Percentiles rank a stretch among this genome's conserved stretches.
Conservation (phyloP, 2,113 vertebrate genomes). For the Dicrurus megarhynchus region DNA sequence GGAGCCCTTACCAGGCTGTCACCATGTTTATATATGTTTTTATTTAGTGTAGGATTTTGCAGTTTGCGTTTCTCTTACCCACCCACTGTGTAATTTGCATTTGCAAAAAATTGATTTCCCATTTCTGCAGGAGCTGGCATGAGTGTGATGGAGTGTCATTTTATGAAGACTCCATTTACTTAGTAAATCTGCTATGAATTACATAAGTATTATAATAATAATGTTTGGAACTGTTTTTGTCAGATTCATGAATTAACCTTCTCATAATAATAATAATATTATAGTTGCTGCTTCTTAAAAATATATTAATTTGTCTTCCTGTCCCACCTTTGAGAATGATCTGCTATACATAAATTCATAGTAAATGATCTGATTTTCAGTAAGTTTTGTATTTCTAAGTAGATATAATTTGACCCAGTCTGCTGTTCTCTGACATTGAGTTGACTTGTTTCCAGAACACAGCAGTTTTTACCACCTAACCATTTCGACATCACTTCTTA, state of each 20-base stretch:
- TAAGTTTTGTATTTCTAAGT: background rate
- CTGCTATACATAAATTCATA: background rate
- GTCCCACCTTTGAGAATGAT: background rate
- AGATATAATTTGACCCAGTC: background rate
- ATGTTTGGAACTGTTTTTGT: background rate
- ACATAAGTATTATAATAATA: conserved; percentile 5
- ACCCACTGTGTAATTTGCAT: conserved; percentile 10
- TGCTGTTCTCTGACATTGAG: background rate
- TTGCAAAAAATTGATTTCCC: background rate
- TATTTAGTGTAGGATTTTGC: conserved; percentile 39
- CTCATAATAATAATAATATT: background rate
- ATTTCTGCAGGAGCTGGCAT: conserved; percentile 18
- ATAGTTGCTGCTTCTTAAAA: background rate
- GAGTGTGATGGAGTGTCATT: background rate
- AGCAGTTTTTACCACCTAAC: conserved; percentile 9
- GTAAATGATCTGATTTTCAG: background rate
- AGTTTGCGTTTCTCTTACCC: conserved; percentile 37
- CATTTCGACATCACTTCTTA: conserved; percentile 36
- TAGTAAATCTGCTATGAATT: conserved; percentile 17
- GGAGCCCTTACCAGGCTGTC: conserved; percentile 10
- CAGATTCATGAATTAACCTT: background rate
- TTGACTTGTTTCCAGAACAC: background rate
- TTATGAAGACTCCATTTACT: background rate
- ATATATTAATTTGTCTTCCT: background rate
- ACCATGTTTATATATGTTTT: conserved; percentile 33